Base-by-base conservation (phyloP, 2,888 invertebrate species). In the Mimumesa dahlbomi region DNA sequence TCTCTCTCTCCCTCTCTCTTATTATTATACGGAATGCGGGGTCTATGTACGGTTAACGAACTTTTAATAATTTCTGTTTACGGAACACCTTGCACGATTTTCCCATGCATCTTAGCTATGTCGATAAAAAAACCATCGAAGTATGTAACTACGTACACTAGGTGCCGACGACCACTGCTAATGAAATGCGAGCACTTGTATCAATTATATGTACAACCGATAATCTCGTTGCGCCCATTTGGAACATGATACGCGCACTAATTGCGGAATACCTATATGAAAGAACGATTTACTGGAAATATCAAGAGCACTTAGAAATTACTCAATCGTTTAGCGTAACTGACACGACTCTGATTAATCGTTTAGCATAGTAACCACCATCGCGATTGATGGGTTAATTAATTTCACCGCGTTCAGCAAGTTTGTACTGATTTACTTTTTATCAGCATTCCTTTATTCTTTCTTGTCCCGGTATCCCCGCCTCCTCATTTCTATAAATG, bases 11-110 rank as follows among this genome's bases (percentile, higher is more conserved):
- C 18, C 42, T 38, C 38, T 25, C 4, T 40, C 13, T 57, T 65
- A 43, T 70, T 75, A 18, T 63, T 59, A 46, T 19, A 13, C 31
- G 63, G 43, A 43, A 72, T 43, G 48, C 22, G 2, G 22, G 22
- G 40, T 7, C 19, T 4, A 7, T 7, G 36, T 6, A 11, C 45
- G 69, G 77, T 54, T 43, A 68, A 58, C 43, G 62, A 76, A 76
- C 77, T 36, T 46, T 66, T 16, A 45, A 36, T 18, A 21, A 43
- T 34, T 9, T 50, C 46, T 75, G 75, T 75, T 75, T 75, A 76
- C 75, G 75, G 75, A 75, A 76, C 59, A 56, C 18, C 13, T 6
- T 11, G 13, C 49, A 1, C 5, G 11, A 40, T 45, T 67, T 70
- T 70, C 68, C 52, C 68, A 67, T 46, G 18, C 14, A 25, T 36